A percentile compares a stretch with the other conserved stretches of the same genome.
phyloP scores from a whole-genome alignment of 2,888 invertebrate genomes.

The Thereva unica region DNA sequence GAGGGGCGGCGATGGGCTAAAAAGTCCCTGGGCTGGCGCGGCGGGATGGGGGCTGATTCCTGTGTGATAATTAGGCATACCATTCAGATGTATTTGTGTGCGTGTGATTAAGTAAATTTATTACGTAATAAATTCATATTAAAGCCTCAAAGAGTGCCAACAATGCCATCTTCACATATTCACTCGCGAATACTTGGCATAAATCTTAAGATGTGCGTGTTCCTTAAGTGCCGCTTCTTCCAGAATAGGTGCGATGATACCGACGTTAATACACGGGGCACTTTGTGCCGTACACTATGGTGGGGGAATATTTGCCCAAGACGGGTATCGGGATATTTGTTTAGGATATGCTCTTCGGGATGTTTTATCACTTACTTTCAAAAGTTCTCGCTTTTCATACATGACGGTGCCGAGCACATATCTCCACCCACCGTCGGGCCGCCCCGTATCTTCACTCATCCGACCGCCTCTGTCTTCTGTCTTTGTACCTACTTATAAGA shows the following conservation, averaged over 20 bases:
- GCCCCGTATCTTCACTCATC: too few species aligned
- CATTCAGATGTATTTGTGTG: slow-evolving; percentile 27
- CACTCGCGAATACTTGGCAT: slow-evolving; percentile 32
- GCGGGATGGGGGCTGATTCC: slow-evolving; percentile 24
- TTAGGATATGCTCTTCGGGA: slow-evolving; percentile 37
- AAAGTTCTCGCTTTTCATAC: slow-evolving; percentile 32
- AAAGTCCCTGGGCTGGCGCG: not conserved
- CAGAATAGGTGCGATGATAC: slow-evolving; percentile 25
- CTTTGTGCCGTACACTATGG: slow-evolving; percentile 2
- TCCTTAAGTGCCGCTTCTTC: slow-evolving; percentile 28
- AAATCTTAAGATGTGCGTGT: slow-evolving; percentile 35
- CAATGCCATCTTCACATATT: slow-evolving; percentile 33
- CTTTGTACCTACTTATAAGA: slow-evolving; percentile 26
- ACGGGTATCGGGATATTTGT: slow-evolving; percentile 37
- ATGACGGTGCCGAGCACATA: not conserved
- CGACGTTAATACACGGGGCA: slow-evolving; percentile 17
- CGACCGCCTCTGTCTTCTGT: not conserved
- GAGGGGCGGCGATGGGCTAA: not conserved
- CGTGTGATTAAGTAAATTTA: slow-evolving; percentile 44
- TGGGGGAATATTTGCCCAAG: slow-evolving; percentile 14
- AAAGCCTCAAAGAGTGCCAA: slow-evolving; percentile 36
- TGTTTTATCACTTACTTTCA: slow-evolving; percentile 42
- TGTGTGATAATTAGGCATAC: slow-evolving; percentile 42
- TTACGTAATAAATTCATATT: slow-evolving; percentile 44
- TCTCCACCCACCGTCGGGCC: not conserved